Percentiles rank a stretch among this genome's conserved stretches.
These are phyloP conservation scores for Phalanger gymnotis DNA, from an alignment of 2,797 vertebrate genomes.

Conservation along the genomic window DNA sequence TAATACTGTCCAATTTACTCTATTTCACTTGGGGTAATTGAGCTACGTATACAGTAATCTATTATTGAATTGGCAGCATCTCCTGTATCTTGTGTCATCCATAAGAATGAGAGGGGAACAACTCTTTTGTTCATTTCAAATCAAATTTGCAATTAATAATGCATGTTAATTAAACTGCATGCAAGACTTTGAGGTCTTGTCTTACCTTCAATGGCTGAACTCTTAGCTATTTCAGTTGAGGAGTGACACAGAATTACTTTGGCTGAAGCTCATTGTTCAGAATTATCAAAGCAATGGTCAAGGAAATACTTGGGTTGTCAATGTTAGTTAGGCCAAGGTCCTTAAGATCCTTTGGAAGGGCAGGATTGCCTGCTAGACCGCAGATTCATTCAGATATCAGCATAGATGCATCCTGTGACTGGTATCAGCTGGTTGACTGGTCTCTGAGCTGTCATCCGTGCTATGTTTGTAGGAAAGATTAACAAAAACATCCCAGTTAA, in stretches of 20 bases:
- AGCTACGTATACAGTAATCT: slow-evolving; percentile 26
- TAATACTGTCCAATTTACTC: background rate
- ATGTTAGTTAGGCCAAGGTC: background rate
- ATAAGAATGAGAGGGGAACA: slow-evolving; percentile 24
- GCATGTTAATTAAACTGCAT: slow-evolving; percentile 48
- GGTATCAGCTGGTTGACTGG: background rate
- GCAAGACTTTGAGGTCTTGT: background rate
- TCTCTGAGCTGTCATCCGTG: background rate
- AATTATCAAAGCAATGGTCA: background rate
- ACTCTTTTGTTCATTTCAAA: slow-evolving; percentile 52
- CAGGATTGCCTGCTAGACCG: background rate
- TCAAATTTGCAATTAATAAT: slow-evolving; percentile 7
- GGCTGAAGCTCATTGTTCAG: background rate
- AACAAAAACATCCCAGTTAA: background rate
- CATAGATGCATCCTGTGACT: background rate
- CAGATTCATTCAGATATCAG: background rate
- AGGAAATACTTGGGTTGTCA: too few relatives aligned
- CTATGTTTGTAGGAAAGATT: background rate
- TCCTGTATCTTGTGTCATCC: slow-evolving; percentile 16
- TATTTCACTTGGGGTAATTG: slow-evolving; percentile 52
- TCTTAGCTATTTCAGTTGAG: background rate
- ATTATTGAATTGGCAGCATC: slow-evolving; percentile 57
- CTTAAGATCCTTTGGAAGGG: background rate
- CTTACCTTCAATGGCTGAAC: background rate
- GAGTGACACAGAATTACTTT: background rate